A percentile compares a stretch with the other conserved stretches of the same genome.
These are phyloP conservation scores for Nibea albiflora DNA, from an alignment of 2,113 vertebrate species.

Conservation along the genomic window DNA sequence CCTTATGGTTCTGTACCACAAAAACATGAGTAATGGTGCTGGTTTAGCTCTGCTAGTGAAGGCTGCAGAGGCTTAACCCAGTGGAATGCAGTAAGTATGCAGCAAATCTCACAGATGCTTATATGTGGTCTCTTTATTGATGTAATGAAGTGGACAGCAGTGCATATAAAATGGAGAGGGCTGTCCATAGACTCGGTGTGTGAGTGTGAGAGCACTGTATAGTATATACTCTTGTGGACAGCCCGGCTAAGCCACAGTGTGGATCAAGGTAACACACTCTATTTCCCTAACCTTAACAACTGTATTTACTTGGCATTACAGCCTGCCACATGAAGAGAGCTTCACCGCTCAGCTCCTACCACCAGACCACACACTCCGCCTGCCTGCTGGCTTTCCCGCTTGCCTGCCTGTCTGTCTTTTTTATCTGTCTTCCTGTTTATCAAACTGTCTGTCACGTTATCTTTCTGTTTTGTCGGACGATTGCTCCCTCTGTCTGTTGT, in stretches of 20 bases:
- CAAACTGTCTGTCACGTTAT: constrained; percentile 45
- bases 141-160: constrained; percentile 68
- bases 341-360: constrained; percentile 36
- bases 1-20: constrained; percentile 49
- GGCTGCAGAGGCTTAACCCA: constrained; percentile 36
- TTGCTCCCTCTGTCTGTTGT: constrained; percentile 34
- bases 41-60: constrained; percentile 33
- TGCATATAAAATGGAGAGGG: constrained; percentile 55
- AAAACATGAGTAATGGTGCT: constrained; percentile 51
- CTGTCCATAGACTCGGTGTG: constrained; percentile 32
- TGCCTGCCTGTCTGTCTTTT: constrained; percentile 26
- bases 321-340: constrained; percentile 61
- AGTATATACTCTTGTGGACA: constrained; percentile 55
- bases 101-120: constrained; percentile 60
- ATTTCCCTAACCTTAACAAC: constrained; percentile 64
- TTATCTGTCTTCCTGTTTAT: constrained; percentile 51
- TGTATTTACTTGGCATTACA: constrained; percentile 66
- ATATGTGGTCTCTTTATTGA: constrained; percentile 72
- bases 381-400: constrained; percentile 31
- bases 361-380: constrained; percentile 60
- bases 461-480: constrained; percentile 30
- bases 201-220: constrained; percentile 10
- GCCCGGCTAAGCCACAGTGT: constrained; percentile 54
- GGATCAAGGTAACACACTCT: constrained; percentile 68
- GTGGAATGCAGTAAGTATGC: constrained; percentile 60